Evolutionary conservation across 2,113 vertebrate species (phyloP).

Genomic region (Polypterus senegalus): DNA sequence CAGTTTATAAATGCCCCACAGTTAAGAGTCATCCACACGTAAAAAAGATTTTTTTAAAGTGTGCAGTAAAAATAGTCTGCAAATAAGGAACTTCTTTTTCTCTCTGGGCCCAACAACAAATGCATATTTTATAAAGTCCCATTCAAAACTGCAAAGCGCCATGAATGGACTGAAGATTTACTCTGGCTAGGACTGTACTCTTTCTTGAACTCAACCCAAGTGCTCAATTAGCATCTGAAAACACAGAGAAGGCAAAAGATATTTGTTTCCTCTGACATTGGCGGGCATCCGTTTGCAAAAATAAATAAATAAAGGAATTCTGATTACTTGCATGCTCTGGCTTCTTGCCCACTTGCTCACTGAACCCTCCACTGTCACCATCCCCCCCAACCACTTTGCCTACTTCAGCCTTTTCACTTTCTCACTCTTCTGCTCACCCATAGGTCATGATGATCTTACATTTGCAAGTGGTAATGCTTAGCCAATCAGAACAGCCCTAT

Average conservation of each 20-base stretch:
- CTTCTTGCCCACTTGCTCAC: constrained; percentile 1
- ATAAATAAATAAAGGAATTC: neutral
- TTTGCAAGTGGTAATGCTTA: too few relatives aligned
- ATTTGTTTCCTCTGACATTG: neutral
- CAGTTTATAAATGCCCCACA: too few relatives aligned
- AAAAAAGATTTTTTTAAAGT: neutral
- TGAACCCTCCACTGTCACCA: neutral
- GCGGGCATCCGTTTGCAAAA: neutral
- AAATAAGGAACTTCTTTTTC: neutral
- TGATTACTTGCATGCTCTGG: neutral
- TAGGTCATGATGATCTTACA: too few relatives aligned
- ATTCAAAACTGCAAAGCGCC: neutral
- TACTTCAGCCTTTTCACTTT: neutral
- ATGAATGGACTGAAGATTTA: neutral
- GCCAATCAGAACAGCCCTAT: too few relatives aligned
- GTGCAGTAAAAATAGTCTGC: neutral
- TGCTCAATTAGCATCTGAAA: neutral
- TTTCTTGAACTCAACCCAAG: neutral
- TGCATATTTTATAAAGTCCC: constrained; percentile 8
- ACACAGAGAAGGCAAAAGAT: neutral
- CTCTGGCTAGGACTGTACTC: neutral
- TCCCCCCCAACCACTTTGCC: neutral
- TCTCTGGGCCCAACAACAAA: neutral
- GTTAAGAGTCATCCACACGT: neutral
- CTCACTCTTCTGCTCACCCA: neutral